A percentile compares a stretch with the other conserved stretches of the same genome.
Evolutionary conservation across 2,113 vertebrate genomes (phyloP).

Genomic region (Leptodactylus fuscus): DNA sequence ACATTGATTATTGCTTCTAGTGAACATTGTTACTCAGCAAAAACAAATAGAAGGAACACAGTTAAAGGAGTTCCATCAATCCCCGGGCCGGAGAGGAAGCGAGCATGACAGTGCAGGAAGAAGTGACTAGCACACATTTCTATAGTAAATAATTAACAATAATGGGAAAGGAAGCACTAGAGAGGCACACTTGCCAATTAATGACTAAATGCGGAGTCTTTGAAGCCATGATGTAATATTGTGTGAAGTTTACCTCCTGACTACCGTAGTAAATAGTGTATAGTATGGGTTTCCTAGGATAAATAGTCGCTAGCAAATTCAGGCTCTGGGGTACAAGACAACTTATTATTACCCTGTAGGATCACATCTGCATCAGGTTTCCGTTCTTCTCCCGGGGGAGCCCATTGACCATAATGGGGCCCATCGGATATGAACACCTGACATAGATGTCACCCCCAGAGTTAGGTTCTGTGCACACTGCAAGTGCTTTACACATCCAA

Average conservation of each 20-base stretch:
- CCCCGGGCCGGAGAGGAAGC: neutral
- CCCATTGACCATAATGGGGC: too few species aligned
- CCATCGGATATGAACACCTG: too few species aligned
- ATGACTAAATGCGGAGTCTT: constrained; percentile 1
- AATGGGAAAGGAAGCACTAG: constrained; percentile 56
- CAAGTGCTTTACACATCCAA: too few species aligned
- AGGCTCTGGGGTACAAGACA: too few species aligned
- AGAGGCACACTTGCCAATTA: constrained; percentile 9
- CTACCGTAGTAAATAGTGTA: neutral
- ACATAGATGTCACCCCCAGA: too few species aligned
- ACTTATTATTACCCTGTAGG: too few species aligned
- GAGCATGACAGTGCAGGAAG: constrained; percentile 45
- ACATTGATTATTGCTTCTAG: neutral
- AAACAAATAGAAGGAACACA: constrained; percentile 4
- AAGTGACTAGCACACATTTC: constrained; percentile 9
- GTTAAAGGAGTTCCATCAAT: constrained; percentile 6
- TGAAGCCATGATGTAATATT: constrained; percentile 39
- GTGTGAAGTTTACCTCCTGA: neutral
- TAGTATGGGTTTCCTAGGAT: neutral
- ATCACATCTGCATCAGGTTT: too few species aligned
- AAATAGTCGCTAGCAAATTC: neutral
- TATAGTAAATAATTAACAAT: constrained; percentile 56
- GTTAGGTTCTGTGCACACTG: too few species aligned
- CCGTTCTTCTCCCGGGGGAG: too few species aligned
- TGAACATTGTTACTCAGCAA: constrained; percentile 27